A percentile compares a stretch with the other conserved stretches of the same genome.
These are phyloP conservation scores for Corythucha ciliata DNA, from an alignment of 2,888 invertebrate genomes.

Conservation along the genomic window DNA sequence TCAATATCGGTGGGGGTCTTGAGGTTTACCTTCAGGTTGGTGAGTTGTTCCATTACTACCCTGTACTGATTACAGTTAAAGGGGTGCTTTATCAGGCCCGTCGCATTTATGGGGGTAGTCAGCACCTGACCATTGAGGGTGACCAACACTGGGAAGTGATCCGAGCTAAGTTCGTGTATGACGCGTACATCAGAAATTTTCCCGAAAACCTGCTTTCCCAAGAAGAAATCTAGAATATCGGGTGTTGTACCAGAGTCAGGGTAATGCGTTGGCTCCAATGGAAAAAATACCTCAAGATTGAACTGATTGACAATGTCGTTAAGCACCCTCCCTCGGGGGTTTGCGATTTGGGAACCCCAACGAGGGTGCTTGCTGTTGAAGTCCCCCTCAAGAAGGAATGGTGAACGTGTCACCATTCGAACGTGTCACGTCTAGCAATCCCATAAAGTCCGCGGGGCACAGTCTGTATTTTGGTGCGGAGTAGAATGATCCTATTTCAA, in stretches of 20 bases:
- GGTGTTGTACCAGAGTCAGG: slow-evolving; percentile 10
- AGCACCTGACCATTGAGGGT: too few relatives aligned
- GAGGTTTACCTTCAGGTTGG: background rate
- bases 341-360: slow-evolving; percentile 10
- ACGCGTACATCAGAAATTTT: background rate
- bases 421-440: slow-evolving; percentile 3
- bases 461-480: slow-evolving; percentile 15
- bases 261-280: slow-evolving; percentile 9
- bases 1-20: slow-evolving; percentile 15
- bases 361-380: slow-evolving; percentile 17
- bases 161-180: slow-evolving; percentile 12
- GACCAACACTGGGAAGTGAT: slow-evolving; percentile 8
- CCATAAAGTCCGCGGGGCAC: background rate
- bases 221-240: slow-evolving; percentile 13
- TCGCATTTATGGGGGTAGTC: too few relatives aligned
- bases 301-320: background rate
- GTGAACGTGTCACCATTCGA: too few relatives aligned
- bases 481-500: slow-evolving; percentile 10
- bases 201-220: background rate
- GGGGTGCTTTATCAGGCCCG: background rate
- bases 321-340: slow-evolving; percentile 1
- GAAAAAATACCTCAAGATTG: slow-evolving; percentile 12
- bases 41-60: background rate
- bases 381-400: slow-evolving; percentile 6
- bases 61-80: slow-evolving; percentile 4